Evolutionary conservation across 2,113 vertebrate genomes (phyloP).

Genomic region (Tringa solitaria): DNA sequence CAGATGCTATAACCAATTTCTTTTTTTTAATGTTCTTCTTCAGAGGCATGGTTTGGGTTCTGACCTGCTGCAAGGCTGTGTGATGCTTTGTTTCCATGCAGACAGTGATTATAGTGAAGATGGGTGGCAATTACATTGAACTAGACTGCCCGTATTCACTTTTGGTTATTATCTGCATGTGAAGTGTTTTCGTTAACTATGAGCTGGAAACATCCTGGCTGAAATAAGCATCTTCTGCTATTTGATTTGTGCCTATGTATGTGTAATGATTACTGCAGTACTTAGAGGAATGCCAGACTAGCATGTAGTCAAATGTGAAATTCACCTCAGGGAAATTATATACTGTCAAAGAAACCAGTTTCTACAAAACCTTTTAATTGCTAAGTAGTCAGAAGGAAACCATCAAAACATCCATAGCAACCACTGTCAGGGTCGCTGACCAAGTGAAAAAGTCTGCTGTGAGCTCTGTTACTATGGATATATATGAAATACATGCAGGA

Average conservation of each 20-base stretch:
- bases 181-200: conserved; percentile 54
- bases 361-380: conserved; percentile 61
- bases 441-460: conserved; percentile 34
- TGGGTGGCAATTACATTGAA: conserved; percentile 6
- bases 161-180: conserved; percentile 27
- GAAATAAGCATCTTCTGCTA: conserved; percentile 36
- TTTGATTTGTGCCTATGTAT: neutral
- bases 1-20: neutral
- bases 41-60: neutral
- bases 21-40: neutral
- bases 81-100: neutral
- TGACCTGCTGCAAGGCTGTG: conserved; percentile 5
- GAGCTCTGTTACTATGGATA: conserved; percentile 66
- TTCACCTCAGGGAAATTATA: conserved; percentile 13
- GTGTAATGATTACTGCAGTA: neutral
- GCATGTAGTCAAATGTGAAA: conserved; percentile 11
- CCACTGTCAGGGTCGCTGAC: conserved; percentile 5
- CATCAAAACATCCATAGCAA: conserved; percentile 49
- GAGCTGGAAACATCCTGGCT: conserved; percentile 32
- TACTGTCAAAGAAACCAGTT: conserved; percentile 7
- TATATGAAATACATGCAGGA: conserved; percentile 21
- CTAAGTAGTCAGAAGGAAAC: conserved; percentile 33
- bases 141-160: neutral
- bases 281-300: neutral
- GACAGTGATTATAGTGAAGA: conserved; percentile 22